Evolutionary conservation across 2,888 invertebrate genomes (phyloP).

Genomic region (Sphecodes monilicornis): DNA sequence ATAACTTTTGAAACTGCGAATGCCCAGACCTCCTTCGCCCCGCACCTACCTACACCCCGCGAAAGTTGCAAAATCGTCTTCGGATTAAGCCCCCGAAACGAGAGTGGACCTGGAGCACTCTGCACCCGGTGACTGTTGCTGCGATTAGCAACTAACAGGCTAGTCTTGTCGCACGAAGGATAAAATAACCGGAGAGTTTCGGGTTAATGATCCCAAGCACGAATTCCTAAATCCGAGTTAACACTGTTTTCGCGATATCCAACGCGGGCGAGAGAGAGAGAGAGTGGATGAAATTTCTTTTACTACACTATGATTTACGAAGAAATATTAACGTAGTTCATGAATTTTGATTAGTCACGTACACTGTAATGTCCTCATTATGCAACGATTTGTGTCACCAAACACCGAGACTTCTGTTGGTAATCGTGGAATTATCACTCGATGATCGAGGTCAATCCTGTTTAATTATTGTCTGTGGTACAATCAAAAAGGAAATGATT

Average conservation of each 20-base stretch:
- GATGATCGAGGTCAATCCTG: no score
- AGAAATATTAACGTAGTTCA: neutral
- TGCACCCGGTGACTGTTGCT: constrained; percentile 36
- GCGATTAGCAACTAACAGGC: constrained; percentile 56
- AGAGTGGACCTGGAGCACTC: constrained; percentile 28
- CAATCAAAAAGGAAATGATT: no score
- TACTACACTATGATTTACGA: neutral
- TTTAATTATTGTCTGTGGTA: no score
- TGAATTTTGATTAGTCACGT: neutral
- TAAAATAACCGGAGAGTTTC: constrained; percentile 17
- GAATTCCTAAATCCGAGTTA: constrained; percentile 45
- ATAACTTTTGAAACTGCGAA: constrained; percentile 62
- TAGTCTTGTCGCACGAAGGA: constrained; percentile 30
- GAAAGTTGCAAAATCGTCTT: constrained; percentile 65
- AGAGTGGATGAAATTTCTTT: constrained; percentile 19
- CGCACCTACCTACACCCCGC: constrained; percentile 37
- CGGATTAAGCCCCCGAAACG: constrained; percentile 51
- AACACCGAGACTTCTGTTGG: neutral
- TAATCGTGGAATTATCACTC: no score
- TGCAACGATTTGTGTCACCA: neutral
- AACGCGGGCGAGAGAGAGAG: constrained; percentile 19
- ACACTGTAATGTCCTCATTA: neutral
- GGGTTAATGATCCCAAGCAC: constrained; percentile 20
- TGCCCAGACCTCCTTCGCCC: neutral
- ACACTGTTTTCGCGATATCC: constrained; percentile 36